Evolutionary conservation across 23 tunicate species (phyloP), one percentile per base, ranked within the genome.

Genomic region (Trididemnum nubilum): DNA sequence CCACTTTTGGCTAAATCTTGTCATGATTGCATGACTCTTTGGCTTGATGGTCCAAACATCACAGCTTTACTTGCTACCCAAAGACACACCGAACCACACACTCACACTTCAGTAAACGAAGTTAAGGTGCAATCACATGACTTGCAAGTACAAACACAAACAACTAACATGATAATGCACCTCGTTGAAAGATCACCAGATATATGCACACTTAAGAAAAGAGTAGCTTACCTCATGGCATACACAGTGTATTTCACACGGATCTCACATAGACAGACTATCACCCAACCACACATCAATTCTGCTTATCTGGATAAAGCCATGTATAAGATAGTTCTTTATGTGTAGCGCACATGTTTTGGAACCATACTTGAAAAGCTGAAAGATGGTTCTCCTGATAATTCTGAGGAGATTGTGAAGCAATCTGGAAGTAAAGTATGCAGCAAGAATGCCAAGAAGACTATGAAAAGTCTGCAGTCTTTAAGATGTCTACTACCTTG

Each of bases 181-280:
- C 78, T 73, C 28, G 39, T 73, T 22, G 78, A 73, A 22, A 37
- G 27, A 23, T 23, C 78, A 73, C 78, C 58, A 37, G 29, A 23
- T 22, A 5, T 73, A 5, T 73, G 39, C 33, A 38, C 30, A 2
- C 31, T 73, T 21, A 23, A 73, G 33, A 73, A 73, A 73, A 73
- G 78, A 73, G 33, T 25, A 2, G 57, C 58, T 37, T 73, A 73
- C 58, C 58, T 73, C 2, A 73, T 40, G 29, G 57, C 78, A 22
- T 73, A 37, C 39, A 27, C 30, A 9, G 58, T 9, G 5, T 73
- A 39, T 22, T n/a, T 73, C 31, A 22, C 9, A 4, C 32, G 12
- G 7, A 73, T 37, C 28, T 25, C 31, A 3, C 30, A 28, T 4
- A 39, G 24, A 26, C 12, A 27, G 57, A 7, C 7, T 38, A 37